Conservation (phyloP, 2,888 invertebrate species). For the Drosophila lacicola region DNA sequence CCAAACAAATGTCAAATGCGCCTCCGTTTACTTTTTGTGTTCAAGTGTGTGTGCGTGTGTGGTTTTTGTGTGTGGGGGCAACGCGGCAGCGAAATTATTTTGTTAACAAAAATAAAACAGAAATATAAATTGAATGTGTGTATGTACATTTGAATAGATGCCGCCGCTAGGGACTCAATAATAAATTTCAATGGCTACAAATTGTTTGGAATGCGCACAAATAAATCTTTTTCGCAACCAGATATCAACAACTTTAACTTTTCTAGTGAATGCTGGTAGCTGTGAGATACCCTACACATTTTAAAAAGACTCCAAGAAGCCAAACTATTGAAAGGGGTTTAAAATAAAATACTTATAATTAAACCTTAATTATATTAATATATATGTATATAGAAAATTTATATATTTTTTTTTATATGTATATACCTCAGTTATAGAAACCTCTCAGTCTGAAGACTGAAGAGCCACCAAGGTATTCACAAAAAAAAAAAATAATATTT, state of each 20-base stretch:
- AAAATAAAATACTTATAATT: background rate
- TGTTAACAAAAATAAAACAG: constrained; percentile 35
- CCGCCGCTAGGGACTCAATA: constrained; percentile 4
- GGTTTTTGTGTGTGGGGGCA: constrained; percentile 1
- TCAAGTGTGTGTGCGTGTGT: background rate
- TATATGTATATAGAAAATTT: background rate
- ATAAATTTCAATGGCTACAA: constrained; percentile 51
- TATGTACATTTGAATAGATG: constrained; percentile 27
- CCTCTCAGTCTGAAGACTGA: too few relatives aligned
- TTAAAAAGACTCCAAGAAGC: too few relatives aligned
- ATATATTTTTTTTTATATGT: too few relatives aligned
- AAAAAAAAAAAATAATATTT: too few relatives aligned
- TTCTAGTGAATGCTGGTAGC: background rate
- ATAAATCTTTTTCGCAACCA: constrained; percentile 54
- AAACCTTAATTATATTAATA: background rate
- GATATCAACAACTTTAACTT: background rate
- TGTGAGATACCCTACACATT: constrained; percentile 7
- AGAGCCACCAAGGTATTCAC: too few relatives aligned
- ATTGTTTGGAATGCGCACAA: constrained; percentile 47
- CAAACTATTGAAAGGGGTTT: background rate
- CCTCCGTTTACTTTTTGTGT: constrained; percentile 11
- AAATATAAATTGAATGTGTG: constrained; percentile 23
- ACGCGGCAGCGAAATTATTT: constrained; percentile 27
- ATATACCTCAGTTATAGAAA: too few relatives aligned
- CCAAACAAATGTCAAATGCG: constrained; percentile 35